Evolutionary conservation across 1,140 invertebrate species (phyloP).

Genomic region (Atta colombica): DNA sequence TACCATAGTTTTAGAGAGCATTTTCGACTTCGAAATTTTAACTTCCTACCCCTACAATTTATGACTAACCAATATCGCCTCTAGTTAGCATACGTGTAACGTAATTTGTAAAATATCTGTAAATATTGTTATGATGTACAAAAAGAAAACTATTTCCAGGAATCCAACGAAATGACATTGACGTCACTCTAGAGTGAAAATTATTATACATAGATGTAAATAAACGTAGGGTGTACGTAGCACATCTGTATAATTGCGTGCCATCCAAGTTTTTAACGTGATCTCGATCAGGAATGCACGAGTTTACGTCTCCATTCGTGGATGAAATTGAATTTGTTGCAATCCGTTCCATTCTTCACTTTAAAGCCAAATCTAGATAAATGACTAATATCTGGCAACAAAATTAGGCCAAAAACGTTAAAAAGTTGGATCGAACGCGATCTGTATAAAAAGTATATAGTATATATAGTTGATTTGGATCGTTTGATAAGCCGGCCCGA

Average conservation of each 20-base stretch:
- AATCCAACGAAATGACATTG: slow-evolving; percentile 77
- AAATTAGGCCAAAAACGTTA: slow-evolving; percentile 51
- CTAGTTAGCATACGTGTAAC: slow-evolving; percentile 74
- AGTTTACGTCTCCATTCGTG: slow-evolving; percentile 29
- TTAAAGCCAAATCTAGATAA: slow-evolving; percentile 26
- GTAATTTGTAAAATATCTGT: slow-evolving; percentile 84
- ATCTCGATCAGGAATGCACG: slow-evolving; percentile 17
- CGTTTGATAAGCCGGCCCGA: slow-evolving; percentile 80
- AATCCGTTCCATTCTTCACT: slow-evolving; percentile 54
- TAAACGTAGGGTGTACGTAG: slow-evolving; percentile 80
- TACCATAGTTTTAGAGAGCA: slow-evolving; percentile 77
- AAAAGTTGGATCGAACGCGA: slow-evolving; percentile 70
- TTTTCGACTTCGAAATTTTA: slow-evolving; percentile 78
- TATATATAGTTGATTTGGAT: slow-evolving; percentile 74
- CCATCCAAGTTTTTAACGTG: slow-evolving; percentile 73
- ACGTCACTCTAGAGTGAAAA: slow-evolving; percentile 79
- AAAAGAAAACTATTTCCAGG: slow-evolving; percentile 78
- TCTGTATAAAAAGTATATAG: slow-evolving; percentile 62
- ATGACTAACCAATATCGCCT: slow-evolving; percentile 76
- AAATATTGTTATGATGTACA: slow-evolving; percentile 85
- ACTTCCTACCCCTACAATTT: slow-evolving; percentile 72
- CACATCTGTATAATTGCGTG: slow-evolving; percentile 73
- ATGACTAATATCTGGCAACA: background rate
- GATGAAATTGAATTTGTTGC: slow-evolving; percentile 43
- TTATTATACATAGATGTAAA: slow-evolving; percentile 83